Conservation (phyloP, 2,113 vertebrate species). For the Phoxinus phoxinus region DNA sequence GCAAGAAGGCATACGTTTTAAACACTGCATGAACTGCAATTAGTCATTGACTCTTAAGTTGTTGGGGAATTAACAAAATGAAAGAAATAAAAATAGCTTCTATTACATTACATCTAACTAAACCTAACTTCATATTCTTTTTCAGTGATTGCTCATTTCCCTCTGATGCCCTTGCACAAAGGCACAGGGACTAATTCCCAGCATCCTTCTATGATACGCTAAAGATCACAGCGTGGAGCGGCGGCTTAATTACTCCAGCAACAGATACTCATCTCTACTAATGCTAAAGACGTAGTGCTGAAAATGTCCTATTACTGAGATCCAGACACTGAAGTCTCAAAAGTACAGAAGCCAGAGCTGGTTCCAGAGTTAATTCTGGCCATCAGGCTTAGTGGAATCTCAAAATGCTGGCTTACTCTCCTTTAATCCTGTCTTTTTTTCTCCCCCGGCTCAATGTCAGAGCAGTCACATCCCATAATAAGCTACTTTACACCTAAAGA, state of each 20-base stretch:
- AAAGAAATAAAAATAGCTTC: background rate
- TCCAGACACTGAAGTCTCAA: constrained; percentile 34
- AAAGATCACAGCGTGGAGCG: constrained; percentile 32
- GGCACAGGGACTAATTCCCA: constrained; percentile 1
- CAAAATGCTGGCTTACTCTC: background rate
- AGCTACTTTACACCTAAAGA: constrained; percentile 4
- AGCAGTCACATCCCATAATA: constrained; percentile 39
- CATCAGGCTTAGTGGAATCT: constrained; percentile 31
- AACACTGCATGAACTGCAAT: background rate
- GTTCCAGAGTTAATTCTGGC: constrained; percentile 22
- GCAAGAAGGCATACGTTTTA: background rate
- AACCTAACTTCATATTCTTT: background rate
- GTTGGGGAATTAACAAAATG: background rate
- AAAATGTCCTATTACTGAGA: constrained; percentile 37
- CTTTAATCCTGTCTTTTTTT: constrained; percentile 18
- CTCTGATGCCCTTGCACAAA: constrained; percentile 12
- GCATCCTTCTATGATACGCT: constrained; percentile 13
- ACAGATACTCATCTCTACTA: constrained; percentile 37
- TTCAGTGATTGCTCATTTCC: constrained; percentile 5
- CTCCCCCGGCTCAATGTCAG: constrained; percentile 41
- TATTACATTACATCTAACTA: background rate
- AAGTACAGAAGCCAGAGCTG: constrained; percentile 20
- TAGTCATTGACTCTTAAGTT: background rate
- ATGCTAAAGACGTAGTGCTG: constrained; percentile 11
- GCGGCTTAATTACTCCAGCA: constrained; percentile 37